Evolutionary conservation across 2,113 vertebrate genomes (phyloP), one percentile per base, ranked within the genome.

Genomic region (Menidia beryllina): DNA sequence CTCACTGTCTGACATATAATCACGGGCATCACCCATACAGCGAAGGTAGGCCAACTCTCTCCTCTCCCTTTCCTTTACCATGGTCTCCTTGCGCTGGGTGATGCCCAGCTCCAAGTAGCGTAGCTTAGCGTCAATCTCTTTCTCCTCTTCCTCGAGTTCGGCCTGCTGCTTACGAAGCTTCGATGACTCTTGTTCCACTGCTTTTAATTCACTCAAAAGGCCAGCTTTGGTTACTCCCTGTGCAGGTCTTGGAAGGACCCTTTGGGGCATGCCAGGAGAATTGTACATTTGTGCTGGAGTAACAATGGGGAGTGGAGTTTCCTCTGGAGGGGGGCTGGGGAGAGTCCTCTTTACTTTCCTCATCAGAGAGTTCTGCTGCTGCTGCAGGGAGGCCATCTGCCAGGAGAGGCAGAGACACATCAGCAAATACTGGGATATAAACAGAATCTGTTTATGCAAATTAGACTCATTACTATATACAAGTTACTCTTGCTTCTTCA

Each of bases 281-380:
- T 72, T 93, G 82, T 96, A 97, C 89, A 98, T 94, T 89, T 98
- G 97, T 61, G 94, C 93, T 60, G 96, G 95, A 89, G 95, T 96
- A 49, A 95, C 93, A 85, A 97, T 93, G 61, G 97, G 96, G 30
- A 96, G 88, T 0, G 96, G 95, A 59, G 86, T 87, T 89, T 99
- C 97, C 84, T 98, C 97, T 48, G 98, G 97, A 8, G 98, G 98
- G 2, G 98, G 97, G 87, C 97, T 99, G 77, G 98, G 98, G 39
- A 99, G 94, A 0, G 97, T 99, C 87, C 98, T 95, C 91, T 99
- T 99, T 90, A 99, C 95, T 93, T 99, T 99, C 88, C 96, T 96
- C 79, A 95, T 96, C 91, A 98, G 94, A 1, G 95, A 92, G 87
- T 95, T 97, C 53, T 97, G 95, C 89, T 98, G 94, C 91, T 98